A percentile compares a stretch with the other conserved stretches of the same genome.
Conservation (phyloP, 2,113 vertebrate genomes). For the Aptenodytes forsteri region DNA sequence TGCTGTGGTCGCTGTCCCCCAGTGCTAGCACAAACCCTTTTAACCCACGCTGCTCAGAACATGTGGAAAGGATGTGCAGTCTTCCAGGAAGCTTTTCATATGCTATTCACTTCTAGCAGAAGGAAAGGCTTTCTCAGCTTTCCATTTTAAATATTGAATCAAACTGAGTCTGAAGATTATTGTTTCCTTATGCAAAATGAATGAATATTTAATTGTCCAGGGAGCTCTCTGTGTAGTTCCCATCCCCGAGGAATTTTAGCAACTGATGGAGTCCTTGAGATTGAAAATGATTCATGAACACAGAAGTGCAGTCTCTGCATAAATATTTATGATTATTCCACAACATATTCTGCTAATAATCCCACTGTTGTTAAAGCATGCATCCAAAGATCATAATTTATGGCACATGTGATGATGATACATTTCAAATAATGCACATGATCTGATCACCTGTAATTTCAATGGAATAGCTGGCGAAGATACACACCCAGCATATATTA, state of each 20-base stretch:
- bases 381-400: background rate
- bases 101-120: background rate
- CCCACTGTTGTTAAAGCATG: background rate
- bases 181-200: background rate
- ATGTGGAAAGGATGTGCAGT: background rate
- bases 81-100: background rate
- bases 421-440: background rate
- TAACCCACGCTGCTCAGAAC: background rate
- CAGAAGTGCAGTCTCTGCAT: background rate
- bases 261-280: background rate
- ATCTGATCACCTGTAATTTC: conserved; percentile 6
- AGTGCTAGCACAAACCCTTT: background rate
- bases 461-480: background rate
- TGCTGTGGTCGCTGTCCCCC: background rate
- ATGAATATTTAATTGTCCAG: background rate
- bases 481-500: background rate
- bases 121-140: background rate
- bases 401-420: background rate
- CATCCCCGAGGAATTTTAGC: background rate
- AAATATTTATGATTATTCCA: background rate
- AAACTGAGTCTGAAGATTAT: background rate
- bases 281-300: background rate
- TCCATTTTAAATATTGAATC: background rate
- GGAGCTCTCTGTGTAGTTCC: background rate
- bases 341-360: background rate